Conservation (phyloP, 2,888 invertebrate species). For the Pecten maximus region DNA sequence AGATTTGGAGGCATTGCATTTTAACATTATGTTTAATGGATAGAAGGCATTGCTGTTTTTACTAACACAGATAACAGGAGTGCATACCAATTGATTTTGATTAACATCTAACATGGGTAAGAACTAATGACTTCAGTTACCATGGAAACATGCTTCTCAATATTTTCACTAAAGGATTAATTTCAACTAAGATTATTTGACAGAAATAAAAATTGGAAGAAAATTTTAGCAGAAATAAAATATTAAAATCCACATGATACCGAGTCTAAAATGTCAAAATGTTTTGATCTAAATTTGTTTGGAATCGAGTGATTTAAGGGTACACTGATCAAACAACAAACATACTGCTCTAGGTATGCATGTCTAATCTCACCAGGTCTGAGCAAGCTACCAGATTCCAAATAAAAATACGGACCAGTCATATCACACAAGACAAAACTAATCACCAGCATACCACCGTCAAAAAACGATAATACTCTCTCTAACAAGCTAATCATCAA, state of each 20-base stretch:
- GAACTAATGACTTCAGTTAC: background rate
- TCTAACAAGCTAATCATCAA: background rate
- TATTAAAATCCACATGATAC: constrained; percentile 33
- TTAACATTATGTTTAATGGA: background rate
- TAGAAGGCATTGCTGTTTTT: background rate
- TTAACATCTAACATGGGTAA: background rate
- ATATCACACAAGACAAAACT: background rate
- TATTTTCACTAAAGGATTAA: background rate
- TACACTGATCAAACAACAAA: background rate
- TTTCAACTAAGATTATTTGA: background rate
- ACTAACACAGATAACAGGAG: background rate
- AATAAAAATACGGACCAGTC: background rate
- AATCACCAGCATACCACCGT: constrained; percentile 15
- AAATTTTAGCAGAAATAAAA: constrained; percentile 13
- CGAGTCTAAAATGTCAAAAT: background rate
- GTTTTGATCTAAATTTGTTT: background rate
- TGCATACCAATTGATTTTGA: background rate
- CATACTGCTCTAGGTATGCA: background rate
- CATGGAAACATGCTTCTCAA: background rate
- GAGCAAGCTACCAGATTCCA: background rate
- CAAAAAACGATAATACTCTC: background rate
- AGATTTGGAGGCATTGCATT: background rate
- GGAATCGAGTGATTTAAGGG: background rate
- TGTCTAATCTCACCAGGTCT: constrained; percentile 1
- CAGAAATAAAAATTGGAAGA: background rate